Base-by-base conservation (phyloP, 2,888 invertebrate species). In the Troides helena region DNA sequence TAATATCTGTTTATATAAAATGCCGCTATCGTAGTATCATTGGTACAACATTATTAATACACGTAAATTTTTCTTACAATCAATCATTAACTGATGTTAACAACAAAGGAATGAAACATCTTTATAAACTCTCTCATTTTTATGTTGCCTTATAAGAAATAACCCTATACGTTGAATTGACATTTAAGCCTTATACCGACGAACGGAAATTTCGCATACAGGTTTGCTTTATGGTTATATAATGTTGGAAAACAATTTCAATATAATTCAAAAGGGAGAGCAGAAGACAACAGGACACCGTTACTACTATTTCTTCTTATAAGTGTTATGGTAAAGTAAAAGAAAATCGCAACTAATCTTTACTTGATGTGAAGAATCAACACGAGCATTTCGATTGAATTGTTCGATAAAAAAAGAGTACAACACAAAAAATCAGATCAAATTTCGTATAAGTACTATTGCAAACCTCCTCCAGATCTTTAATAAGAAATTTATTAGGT, bases 1-100 rank as follows among this genome's bases (percentile, higher is more conserved):
- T 70, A 68, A 68, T 73, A 67, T 58, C 63, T 43, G 70, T 71
- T 72, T 74, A 66, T 72, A 73, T 82, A 81, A 80, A 80, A 82
- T 79, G 80, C 75, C 73, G 77, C 62, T 71, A 73, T 72, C 63
- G 63, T n/a, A 17, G 36, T 58, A 65, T 12, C 10, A n/a, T 59
- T 46, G 61, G 56, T 62, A 21, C 17, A 56, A 23, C 46, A 61
- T 65, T 69, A 64, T 65, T 65, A 18, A 58, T 43, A 69, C 60
- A 18, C 30, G 36, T 36, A 57, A 25, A 57, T 59, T 65, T 69
- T 69, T 57, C 59, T 39, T 59, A 46, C 59, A 21, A 59, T 60
- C 39, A 63, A 43, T 68, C 53, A 21, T 63, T 68, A 58, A 18
- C 6, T 57, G 53, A 64, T 57, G 58, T 65, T 64, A 18, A 70